phyloP scores from a whole-genome alignment of 2,113 vertebrate species.

The Muntiacus reevesi region DNA sequence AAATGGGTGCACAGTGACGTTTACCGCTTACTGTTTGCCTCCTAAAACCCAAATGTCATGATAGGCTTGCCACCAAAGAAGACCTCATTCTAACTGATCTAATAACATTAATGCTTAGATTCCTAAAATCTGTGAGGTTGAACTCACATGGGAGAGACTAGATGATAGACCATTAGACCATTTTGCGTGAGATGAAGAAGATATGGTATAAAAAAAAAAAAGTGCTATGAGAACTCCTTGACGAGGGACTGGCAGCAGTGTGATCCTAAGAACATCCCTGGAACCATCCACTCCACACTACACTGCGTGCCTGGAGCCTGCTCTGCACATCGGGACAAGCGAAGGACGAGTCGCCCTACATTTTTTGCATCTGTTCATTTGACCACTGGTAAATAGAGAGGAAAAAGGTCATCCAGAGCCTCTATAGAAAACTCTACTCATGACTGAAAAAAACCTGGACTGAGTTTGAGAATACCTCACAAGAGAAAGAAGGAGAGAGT shows the following conservation, averaged over 20 bases:
- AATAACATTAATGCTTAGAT: not conserved
- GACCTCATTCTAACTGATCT: not conserved
- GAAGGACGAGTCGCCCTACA: rapidly evolving
- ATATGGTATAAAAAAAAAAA: not conserved
- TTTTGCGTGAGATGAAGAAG: not conserved
- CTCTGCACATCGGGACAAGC: not conserved
- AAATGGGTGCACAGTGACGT: not conserved
- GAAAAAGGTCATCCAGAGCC: not conserved
- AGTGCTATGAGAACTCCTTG: not conserved
- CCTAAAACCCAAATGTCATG: not conserved
- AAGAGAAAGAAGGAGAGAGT: not conserved
- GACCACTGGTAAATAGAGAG: not conserved
- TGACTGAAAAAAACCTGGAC: not conserved
- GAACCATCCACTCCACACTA: no score
- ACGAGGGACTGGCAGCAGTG: not conserved
- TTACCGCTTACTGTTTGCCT: not conserved
- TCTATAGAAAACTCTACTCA: not conserved
- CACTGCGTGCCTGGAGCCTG: no score
- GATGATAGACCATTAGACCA: not conserved
- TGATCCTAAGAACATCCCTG: not conserved
- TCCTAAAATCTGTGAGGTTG: not conserved
- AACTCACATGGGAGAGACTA: not conserved
- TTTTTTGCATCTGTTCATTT: not conserved
- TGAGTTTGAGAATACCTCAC: not conserved
- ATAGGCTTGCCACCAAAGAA: not conserved